Evolutionary conservation across 2,113 vertebrate genomes (phyloP).

Genomic region (Anolis carolinensis): DNA sequence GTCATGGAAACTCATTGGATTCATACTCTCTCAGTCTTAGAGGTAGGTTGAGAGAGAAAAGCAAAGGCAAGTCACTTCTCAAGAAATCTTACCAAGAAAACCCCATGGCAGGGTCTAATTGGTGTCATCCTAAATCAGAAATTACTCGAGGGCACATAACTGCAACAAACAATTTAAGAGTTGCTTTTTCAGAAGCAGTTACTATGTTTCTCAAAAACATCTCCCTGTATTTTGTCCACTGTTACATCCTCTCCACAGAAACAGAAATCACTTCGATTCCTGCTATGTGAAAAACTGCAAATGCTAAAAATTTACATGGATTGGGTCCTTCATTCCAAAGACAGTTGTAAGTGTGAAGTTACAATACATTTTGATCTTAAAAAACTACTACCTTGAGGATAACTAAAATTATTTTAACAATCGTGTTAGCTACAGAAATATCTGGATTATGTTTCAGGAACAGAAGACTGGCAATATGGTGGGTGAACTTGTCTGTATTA

Average conservation of each 20-base stretch:
- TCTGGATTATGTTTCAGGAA: background rate
- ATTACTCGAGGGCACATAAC: background rate
- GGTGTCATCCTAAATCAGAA: no score
- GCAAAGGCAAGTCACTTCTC: no score
- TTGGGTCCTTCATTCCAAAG: background rate
- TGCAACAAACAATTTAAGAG: background rate
- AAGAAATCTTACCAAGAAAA: no score
- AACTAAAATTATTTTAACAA: background rate
- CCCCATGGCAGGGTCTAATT: no score
- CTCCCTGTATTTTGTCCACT: background rate
- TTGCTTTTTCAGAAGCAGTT: background rate
- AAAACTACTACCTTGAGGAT: background rate
- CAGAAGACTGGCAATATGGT: background rate
- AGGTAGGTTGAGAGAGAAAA: no score
- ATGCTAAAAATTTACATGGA: background rate
- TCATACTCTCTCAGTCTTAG: no score
- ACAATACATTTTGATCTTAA: background rate
- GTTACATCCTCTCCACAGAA: background rate
- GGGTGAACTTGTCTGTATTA: no score
- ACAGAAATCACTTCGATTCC: background rate
- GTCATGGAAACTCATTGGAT: no score
- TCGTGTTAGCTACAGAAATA: background rate
- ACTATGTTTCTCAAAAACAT: background rate
- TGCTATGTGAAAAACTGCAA: background rate
- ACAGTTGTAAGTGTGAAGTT: background rate